Evolutionary conservation across 2,797 vertebrate genomes (phyloP), one percentile per base, ranked within the genome.

Genomic region (Echiichthys vipera): DNA sequence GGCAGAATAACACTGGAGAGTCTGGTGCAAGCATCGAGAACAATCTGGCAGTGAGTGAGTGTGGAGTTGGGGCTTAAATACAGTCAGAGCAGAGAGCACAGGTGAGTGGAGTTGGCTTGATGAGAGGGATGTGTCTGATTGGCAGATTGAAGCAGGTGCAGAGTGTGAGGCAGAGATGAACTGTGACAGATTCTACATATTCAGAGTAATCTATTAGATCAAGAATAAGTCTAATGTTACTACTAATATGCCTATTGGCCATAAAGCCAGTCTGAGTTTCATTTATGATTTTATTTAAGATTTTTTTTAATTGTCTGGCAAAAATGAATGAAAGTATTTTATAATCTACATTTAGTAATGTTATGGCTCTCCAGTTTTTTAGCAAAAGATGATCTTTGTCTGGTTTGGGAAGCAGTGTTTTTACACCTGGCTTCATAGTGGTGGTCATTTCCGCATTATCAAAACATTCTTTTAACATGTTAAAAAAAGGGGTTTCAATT

Each of bases 221-320:
- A 58, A 58, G 22, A 14, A 58, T 18, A 42, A 58, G 2, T 5
- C 55, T 40, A 12, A 58, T 42, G 5, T 29, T 29, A 2, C 55
- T 40, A 2, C 18, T 42, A 40, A 25, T 42, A 2, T 57, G 22
- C 2, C 24, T 4, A n/a, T 40, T 40, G 42, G 5, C 5, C 39
- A 58, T 30, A 3, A 59, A 59, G 2, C 39, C 24, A 9, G 56
- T 29, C 30, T 43, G 56, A 42, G 40, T 39, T 57, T 57, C 34
- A 40, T 57, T 57, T 17, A 57, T 57, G 22, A 57, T 57, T 57
- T 57, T 36, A 32, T 18, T 32, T 30, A 32, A 24, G 47, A 57
- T 57, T 57, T 57, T 36, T 20, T 18, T 32, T 30, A 32, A 24
- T n/a, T n/a, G 47, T 12, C 46, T 51, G 29, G 40, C 15, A 2